Evolutionary conservation across 1,140 invertebrate genomes (phyloP), one percentile per base, ranked within the genome.

Genomic region (Pentalonia nigronervosa): DNA sequence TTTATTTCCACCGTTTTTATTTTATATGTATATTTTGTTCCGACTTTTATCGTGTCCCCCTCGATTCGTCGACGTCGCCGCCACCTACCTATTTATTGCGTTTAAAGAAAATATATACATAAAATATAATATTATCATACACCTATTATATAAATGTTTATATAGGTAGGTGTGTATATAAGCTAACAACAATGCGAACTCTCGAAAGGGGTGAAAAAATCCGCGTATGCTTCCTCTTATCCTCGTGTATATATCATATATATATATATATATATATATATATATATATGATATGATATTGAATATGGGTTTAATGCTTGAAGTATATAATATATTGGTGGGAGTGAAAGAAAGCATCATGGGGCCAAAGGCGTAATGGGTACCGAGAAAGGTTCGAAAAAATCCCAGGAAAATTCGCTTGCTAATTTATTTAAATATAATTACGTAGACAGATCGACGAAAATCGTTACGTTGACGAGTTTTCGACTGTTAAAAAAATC

Each of bases 1-100:
- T 53, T 84, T 84, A 84, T 84, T 84, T 84, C 81, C 83, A 84
- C 83, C 14, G 60, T 76, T 76, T 76, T 76, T 76, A 76, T 76
- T n/a, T 17, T 76, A n/a, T n/a, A 76, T n/a, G 4, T 41, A 41
- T 41, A 41, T 76, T n/a, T 60, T 11, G 56, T 30, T 9, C 25
- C 56, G 56, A 30, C 25, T n/a, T n/a, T 14, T 67, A 67, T 67
- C 60, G 30, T 30, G 47, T 48, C 21, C 60, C 60, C 60, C 60
- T n/a, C n/a, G 30, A 76, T 76, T 76, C 60, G n/a, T 76, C n/a
- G 60, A 76, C 30, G 60, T 76, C 60, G 14, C 60, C n/a, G 81
- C 36, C 34, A n/a, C 14, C n/a, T 76, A 76, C 14, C 14, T 67
- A n/a, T 67, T 67, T 67, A 67, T 67, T 67, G 30, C 60, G 60